Conservation (phyloP, 2,888 invertebrate genomes). For the Trisateles emortualis region DNA sequence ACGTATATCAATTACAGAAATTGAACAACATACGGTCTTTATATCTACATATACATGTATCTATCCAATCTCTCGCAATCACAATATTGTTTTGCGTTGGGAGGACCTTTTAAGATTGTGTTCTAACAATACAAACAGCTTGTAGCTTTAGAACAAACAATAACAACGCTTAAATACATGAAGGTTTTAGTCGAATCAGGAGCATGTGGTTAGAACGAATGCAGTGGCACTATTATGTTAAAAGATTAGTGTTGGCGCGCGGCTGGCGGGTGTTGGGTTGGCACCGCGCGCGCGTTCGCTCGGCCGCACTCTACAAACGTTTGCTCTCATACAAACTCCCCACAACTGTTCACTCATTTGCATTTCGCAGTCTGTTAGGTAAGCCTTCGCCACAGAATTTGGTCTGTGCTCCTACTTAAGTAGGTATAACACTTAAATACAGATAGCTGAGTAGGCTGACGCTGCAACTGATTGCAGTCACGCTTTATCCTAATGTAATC, state of each 20-base stretch:
- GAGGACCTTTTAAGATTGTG: too few species aligned
- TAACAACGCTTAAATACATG: conserved; percentile 26
- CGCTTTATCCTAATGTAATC: conserved; percentile 29
- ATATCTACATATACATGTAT: too few species aligned
- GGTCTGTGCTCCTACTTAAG: conserved; percentile 41
- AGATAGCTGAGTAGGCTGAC: conserved; percentile 33
- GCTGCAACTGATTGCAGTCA: conserved; percentile 22
- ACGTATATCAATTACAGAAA: too few species aligned
- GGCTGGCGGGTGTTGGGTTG: conserved; percentile 33
- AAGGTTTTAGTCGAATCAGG: conserved; percentile 34
- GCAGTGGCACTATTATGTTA: conserved; percentile 60
- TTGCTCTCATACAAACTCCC: conserved; percentile 60
- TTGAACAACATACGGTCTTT: too few species aligned
- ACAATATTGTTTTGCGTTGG: too few species aligned
- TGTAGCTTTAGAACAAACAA: neutral
- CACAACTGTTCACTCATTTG: conserved; percentile 69
- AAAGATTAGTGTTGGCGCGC: conserved; percentile 62
- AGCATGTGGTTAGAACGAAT: conserved; percentile 39
- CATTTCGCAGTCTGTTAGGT: conserved; percentile 66
- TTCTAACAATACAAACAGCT: too few species aligned
- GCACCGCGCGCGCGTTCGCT: conserved; percentile 23
- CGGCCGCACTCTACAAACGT: conserved; percentile 57
- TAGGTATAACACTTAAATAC: conserved; percentile 38
- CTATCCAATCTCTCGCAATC: too few species aligned
- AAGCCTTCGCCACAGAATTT: conserved; percentile 56